Conservation (phyloP, 2,888 invertebrate species). For the Adelphocoris suturalis region DNA sequence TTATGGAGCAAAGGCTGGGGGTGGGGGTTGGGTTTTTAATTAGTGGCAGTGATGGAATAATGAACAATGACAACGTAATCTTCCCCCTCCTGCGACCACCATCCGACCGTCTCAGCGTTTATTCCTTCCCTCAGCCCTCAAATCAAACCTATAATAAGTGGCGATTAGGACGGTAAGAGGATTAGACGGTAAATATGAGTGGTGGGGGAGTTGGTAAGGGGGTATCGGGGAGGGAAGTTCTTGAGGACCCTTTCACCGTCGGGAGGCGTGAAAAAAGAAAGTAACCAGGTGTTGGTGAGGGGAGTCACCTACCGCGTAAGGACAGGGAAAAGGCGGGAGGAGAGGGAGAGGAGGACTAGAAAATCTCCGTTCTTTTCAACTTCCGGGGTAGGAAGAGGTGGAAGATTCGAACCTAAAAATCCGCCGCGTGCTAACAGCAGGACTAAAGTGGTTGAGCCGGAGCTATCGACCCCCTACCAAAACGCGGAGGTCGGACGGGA, state of each 20-base stretch:
- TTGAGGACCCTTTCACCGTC: background rate
- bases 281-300: conserved; percentile 14
- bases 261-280: conserved; percentile 8
- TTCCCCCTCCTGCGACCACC: background rate
- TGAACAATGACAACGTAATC: conserved; percentile 69
- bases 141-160: conserved; percentile 44
- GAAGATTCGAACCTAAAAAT: conserved; percentile 66
- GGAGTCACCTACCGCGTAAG: background rate
- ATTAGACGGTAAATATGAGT: conserved; percentile 28
- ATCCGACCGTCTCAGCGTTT: background rate
- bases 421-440: conserved; percentile 67
- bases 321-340: no score
- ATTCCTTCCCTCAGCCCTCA: conserved; percentile 23
- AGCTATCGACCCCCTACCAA: conserved; percentile 65
- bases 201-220: background rate
- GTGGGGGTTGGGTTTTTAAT: conserved; percentile 58
- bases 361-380: conserved; percentile 59
- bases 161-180: conserved; percentile 25
- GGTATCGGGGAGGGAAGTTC: background rate
- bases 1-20: conserved; percentile 16
- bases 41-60: conserved; percentile 61
- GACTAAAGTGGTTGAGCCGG: conserved; percentile 69
- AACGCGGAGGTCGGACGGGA: conserved; percentile 7
- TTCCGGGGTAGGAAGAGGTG: conserved; percentile 38
- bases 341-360: conserved; percentile 26